phyloP scores from a whole-genome alignment of 2,797 vertebrate species.

The Tadarida brasiliensis region DNA sequence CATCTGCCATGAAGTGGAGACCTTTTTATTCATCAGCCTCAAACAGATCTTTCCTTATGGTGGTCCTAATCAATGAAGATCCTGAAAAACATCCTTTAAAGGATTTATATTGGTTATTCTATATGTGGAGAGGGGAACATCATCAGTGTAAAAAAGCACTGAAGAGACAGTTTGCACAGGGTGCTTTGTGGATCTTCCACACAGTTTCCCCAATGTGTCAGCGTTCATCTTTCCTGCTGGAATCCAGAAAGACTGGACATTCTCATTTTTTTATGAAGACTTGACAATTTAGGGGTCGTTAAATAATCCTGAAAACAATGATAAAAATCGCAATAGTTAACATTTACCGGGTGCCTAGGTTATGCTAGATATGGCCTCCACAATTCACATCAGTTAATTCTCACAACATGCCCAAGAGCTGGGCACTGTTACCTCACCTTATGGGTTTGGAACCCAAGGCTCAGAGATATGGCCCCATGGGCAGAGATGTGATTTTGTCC shows the following conservation, averaged over 20 bases:
- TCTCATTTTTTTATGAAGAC: background rate
- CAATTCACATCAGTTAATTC: background rate
- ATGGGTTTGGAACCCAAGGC: background rate
- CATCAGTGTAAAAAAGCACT: background rate
- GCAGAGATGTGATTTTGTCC: background rate
- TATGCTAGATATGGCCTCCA: background rate
- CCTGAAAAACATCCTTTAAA: background rate
- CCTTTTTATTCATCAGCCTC: background rate
- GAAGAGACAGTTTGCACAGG: rapidly evolving
- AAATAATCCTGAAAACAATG: background rate
- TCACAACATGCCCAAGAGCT: background rate
- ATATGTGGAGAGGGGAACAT: background rate
- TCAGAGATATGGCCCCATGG: background rate
- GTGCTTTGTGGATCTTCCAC: background rate
- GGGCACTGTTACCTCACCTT: background rate
- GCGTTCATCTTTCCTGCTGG: background rate
- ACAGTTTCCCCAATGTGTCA: too few relatives aligned
- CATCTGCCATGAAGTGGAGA: background rate
- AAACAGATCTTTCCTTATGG: background rate
- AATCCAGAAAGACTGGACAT: background rate
- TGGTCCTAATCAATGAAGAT: background rate
- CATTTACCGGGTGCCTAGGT: background rate
- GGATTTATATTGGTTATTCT: background rate
- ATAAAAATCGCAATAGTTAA: background rate
- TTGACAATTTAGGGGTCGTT: background rate